Conservation (phyloP, 2,797 vertebrate genomes). For the Rhadinocentrus ornatus region DNA sequence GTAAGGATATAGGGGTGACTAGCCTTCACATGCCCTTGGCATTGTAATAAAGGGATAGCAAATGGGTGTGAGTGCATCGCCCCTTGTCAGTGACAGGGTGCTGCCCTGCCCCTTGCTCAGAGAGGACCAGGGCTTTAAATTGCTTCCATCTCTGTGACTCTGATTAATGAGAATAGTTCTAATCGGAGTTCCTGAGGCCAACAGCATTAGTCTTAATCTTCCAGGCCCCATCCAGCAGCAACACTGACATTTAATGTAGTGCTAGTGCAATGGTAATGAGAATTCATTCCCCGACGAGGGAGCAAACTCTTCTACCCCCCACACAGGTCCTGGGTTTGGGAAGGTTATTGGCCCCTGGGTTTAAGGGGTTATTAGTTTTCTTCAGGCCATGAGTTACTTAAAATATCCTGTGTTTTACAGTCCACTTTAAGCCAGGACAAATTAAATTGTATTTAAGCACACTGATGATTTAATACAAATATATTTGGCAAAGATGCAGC, state of each 20-base stretch:
- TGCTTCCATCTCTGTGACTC: slow-evolving; percentile 81
- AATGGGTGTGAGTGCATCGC: slow-evolving; percentile 66
- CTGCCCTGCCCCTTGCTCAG: slow-evolving; percentile 78
- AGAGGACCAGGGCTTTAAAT: slow-evolving; percentile 80
- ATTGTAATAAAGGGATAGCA: slow-evolving; percentile 73
- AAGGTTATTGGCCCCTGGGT: slow-evolving; percentile 73
- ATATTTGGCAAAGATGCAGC: slow-evolving; percentile 19
- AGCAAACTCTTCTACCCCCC: slow-evolving; percentile 60
- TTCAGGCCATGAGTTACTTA: slow-evolving; percentile 77
- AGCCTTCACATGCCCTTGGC: slow-evolving; percentile 80
- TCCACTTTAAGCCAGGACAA: slow-evolving; percentile 60
- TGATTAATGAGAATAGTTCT: slow-evolving; percentile 86
- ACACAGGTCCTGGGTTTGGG: slow-evolving; percentile 63
- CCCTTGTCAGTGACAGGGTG: slow-evolving; percentile 72
- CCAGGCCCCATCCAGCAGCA: slow-evolving; percentile 74
- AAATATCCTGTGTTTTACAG: slow-evolving; percentile 73
- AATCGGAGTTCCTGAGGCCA: slow-evolving; percentile 85
- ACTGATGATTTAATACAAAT: slow-evolving; percentile 48
- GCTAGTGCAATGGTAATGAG: slow-evolving; percentile 82
- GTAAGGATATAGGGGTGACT: slow-evolving; percentile 58
- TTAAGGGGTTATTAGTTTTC: slow-evolving; percentile 79
- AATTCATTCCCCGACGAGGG: slow-evolving; percentile 77
- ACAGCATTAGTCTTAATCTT: slow-evolving; percentile 85
- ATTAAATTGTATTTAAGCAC: slow-evolving; percentile 64
- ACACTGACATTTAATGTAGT: slow-evolving; percentile 85